phyloP scores from a whole-genome alignment of 2,113 vertebrate species.

The Australoheros scitulus region DNA sequence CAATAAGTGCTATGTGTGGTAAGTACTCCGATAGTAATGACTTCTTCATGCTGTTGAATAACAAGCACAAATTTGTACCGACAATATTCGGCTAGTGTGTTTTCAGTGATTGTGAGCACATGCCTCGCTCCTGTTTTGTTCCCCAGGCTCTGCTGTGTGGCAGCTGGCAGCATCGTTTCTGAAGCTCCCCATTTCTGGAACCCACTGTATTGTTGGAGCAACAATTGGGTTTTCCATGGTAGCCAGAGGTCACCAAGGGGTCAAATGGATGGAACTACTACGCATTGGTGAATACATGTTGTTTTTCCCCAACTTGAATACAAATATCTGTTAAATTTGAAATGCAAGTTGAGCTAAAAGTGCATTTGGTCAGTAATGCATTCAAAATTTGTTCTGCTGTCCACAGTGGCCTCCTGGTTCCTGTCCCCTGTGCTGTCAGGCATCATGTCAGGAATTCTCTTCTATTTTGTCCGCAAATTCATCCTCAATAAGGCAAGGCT shows the following conservation, averaged over 20 bases:
- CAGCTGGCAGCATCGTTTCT: conserved; percentile 93
- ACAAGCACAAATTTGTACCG: background rate
- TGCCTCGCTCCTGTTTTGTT: conserved; percentile 15
- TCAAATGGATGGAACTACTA: conserved; percentile 92
- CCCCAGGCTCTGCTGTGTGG: conserved; percentile 94
- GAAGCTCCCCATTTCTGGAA: conserved; percentile 97
- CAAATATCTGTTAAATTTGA: background rate
- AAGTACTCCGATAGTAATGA: conserved; percentile 48
- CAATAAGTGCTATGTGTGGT: conserved; percentile 92
- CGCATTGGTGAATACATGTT: conserved; percentile 86
- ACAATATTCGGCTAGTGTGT: background rate
- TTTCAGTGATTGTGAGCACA: background rate
- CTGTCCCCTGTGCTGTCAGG: conserved; percentile 94
- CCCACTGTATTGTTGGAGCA: conserved; percentile 96
- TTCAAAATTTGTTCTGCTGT: conserved; percentile 21
- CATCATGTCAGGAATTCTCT: conserved; percentile 92
- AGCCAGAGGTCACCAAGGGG: conserved; percentile 87
- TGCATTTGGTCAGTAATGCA: background rate
- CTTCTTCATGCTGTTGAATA: background rate
- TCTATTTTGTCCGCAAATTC: conserved; percentile 88
- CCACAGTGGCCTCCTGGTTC: conserved; percentile 94
- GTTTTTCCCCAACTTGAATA: background rate
- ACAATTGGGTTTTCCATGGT: conserved; percentile 95
- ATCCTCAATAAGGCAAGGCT: conserved; percentile 89
- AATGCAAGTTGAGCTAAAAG: background rate